Percentiles rank a stretch among this genome's conserved stretches.
These are phyloP conservation scores for Clivina fossor DNA, from an alignment of 2,888 invertebrate genomes.

Conservation along the genomic window DNA sequence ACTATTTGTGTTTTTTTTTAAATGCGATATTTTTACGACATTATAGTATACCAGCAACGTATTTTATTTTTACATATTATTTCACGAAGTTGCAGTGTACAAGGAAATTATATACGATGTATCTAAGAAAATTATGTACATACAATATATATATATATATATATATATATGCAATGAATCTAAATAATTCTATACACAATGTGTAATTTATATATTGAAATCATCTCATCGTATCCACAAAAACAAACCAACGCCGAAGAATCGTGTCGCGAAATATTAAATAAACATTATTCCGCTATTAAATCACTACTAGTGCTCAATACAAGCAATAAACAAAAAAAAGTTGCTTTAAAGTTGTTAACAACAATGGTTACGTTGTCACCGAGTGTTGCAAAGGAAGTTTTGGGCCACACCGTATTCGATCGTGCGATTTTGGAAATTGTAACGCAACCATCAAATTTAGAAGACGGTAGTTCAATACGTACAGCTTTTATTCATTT, in stretches of 20 bases:
- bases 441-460: slow-evolving; percentile 60
- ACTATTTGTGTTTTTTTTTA: too few species aligned
- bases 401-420: slow-evolving; percentile 69
- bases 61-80: too few species aligned
- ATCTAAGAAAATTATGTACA: too few species aligned
- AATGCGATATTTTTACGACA: too few species aligned
- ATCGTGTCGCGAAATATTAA: slow-evolving; percentile 70
- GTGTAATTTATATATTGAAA: too few species aligned
- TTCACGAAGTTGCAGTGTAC: too few species aligned
- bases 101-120: too few species aligned
- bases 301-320: slow-evolving; percentile 68
- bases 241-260: slow-evolving; percentile 64
- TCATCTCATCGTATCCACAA: slow-evolving; percentile 63
- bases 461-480: slow-evolving; percentile 66
- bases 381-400: slow-evolving; percentile 68
- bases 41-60: too few species aligned
- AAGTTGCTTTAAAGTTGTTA: slow-evolving; percentile 66
- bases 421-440: slow-evolving; percentile 62
- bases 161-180: too few species aligned
- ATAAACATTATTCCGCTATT: slow-evolving; percentile 64
- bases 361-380: slow-evolving; percentile 76
- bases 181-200: too few species aligned
- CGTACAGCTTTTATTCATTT: slow-evolving; percentile 75
- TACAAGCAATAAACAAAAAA: slow-evolving; percentile 66
- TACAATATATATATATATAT: too few species aligned